Evolutionary conservation across 2,888 invertebrate genomes (phyloP), one percentile per base, ranked within the genome.

Genomic region (Protonemura montana): DNA sequence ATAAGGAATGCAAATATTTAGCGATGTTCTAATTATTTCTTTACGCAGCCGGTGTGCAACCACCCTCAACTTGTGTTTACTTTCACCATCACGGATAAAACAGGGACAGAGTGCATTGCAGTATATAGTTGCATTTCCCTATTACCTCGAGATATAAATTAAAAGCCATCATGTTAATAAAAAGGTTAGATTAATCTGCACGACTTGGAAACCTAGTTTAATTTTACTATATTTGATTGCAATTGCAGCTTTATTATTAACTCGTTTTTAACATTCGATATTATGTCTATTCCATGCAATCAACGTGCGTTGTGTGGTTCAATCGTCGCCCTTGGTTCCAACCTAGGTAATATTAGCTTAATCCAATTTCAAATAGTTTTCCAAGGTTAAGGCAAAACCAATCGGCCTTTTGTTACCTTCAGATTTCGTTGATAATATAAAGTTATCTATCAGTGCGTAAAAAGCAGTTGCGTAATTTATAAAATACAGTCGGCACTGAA

Each of bases 371-470:
- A 10, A 81, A 29, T 5, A 81, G 81, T 35, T 21, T 81, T 30
- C 30, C 81, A 81, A 81, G 81, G 81, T 81, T 81, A 21, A 81
- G 28, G 29, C 27, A n/a, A 81, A 81, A 81, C 81, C 28, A 81
- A 81, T 81, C 81, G 30, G 29, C 25, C 29, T 81, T 59, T 81
- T 81, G 81, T 81, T 81, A 81, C 78, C 78, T 81, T 81, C n/a
- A 3, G n/a, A 59, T 59, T 59, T 59, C 59, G 59, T 10, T 35
- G 35, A 59, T 59, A 21, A 59, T 59, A 59, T 59, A 59, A 59
- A 59, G 59, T 59, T 59, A 59, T 59, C 59, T 59, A 59, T 59
- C 59, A 59, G 59, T 59, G 59, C 59, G 59, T 59, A 59, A 59
- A 59, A 59, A 59, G 16, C 21, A 59, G 21, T 59, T 59, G 59